Base-by-base conservation (phyloP, 2,888 invertebrate species). In the Azorinus chamasolen region DNA sequence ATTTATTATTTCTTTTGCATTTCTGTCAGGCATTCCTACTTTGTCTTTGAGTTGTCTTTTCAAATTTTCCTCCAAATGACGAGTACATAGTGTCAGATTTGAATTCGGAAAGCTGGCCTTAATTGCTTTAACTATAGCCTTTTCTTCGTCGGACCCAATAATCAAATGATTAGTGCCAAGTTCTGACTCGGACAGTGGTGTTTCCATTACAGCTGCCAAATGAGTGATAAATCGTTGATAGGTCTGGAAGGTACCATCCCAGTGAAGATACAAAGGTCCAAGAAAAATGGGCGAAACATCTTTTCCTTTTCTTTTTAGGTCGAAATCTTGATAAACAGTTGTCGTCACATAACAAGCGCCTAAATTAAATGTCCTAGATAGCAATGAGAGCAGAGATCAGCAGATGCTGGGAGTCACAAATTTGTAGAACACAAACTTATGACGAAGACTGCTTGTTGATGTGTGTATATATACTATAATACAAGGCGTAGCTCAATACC, bases 71-170 rank as follows among this genome's bases (percentile, higher is more conserved):
- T 27, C 37, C 1, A 61, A 54, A 46, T 70, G 70, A 48, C 61
- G 1, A 16, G 62, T 70, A 25, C 70, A 70, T 6, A 70, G 55
- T 10, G 70, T 62, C 5, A 62, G 6, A 18, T 54, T 55, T 24
- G 70, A 45, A 32, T 59, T 25, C 14, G 65, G 66, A 57, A 73
- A 73, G 32, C 27, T 22, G 12, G 27, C 22, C 22, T 62, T 54
- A 27, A 73, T 43, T 14, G 73, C 66, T 16, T 73, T 66, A 0
- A 73, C 65, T 12, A 66, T 14, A 0, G 61, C 73, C 22, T 66
- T 73, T 55, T 66, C 62, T 27, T 66, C 66, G 37, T 73, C 73
- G 10, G 57, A 25, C 8, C 66, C 73, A 24, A 73, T 48, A 32
- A 65, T 61, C n/a, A 65, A 37, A 41, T 62, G 22, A 43, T 61